Conservation (phyloP, 1,140 invertebrate genomes). For the Spodoptera litura region DNA sequence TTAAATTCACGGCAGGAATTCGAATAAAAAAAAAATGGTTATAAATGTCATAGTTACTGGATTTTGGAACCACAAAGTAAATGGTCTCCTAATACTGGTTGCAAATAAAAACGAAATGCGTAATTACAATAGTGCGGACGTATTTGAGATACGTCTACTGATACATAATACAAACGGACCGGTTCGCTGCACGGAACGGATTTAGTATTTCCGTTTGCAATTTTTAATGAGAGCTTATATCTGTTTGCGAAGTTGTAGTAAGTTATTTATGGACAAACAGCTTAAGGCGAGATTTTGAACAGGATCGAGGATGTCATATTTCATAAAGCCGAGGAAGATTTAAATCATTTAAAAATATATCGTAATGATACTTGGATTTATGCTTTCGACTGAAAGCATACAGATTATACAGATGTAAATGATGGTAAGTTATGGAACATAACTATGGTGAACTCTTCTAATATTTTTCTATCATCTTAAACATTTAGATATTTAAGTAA, state of each 20-base stretch:
- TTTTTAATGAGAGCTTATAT: slow-evolving; percentile 28
- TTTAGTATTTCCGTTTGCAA: slow-evolving; percentile 45
- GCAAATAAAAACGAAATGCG: slow-evolving; percentile 39
- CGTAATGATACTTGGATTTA: no score
- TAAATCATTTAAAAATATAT: no score
- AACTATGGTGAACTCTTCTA: no score
- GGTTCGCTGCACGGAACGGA: slow-evolving; percentile 32
- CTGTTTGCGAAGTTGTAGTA: neutral
- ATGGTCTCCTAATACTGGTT: slow-evolving; percentile 12
- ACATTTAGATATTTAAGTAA: no score
- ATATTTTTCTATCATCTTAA: no score
- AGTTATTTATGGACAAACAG: slow-evolving; percentile 4
- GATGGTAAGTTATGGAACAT: no score
- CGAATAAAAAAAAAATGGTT: neutral
- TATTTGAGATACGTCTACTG: slow-evolving; percentile 36
- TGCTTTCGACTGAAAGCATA: no score
- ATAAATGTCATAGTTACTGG: neutral
- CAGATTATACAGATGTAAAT: no score
- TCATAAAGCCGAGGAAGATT: neutral
- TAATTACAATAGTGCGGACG: slow-evolving; percentile 35
- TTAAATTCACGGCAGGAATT: slow-evolving; percentile 5
- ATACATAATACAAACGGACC: slow-evolving; percentile 42
- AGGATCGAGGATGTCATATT: slow-evolving; percentile 5
- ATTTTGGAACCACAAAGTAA: neutral
- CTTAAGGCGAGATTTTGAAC: slow-evolving; percentile 5